These are phyloP conservation scores for Andrena marginata DNA, from an alignment of 2,888 invertebrate species.

Conservation along the genomic window DNA sequence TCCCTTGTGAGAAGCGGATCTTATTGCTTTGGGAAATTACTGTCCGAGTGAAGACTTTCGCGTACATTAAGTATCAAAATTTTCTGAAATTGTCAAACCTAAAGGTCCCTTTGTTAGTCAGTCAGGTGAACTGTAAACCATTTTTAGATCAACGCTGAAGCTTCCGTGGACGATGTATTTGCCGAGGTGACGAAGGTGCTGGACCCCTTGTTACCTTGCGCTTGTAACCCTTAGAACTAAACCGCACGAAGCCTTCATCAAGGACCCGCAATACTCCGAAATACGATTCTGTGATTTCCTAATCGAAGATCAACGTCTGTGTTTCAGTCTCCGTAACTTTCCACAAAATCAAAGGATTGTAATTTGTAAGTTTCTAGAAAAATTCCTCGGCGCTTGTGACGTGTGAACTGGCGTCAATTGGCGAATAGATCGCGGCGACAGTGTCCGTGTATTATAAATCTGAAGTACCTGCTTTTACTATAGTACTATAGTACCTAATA, in stretches of 20 bases:
- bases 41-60: too few relatives aligned
- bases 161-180: constrained; percentile 92
- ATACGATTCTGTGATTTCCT: constrained; percentile 2
- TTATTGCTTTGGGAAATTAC: too few relatives aligned
- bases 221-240: not conserved
- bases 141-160: constrained; percentile 92
- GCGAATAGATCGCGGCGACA: not conserved
- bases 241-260: too few relatives aligned
- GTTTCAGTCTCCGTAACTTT: not conserved
- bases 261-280: constrained; percentile 10
- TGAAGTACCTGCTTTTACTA: constrained; percentile 22
- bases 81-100: too few relatives aligned
- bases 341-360: not conserved
- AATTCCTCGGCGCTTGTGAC: not conserved
- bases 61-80: too few relatives aligned
- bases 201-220: constrained; percentile 72
- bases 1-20: too few relatives aligned
- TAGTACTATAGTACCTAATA: constrained; percentile 5
- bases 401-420: not conserved
- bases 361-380: not conserved
- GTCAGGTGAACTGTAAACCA: not conserved
- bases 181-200: constrained; percentile 87
- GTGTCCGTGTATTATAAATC: not conserved
- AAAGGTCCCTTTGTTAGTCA: too few relatives aligned
- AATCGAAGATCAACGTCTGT: not conserved